Evolutionary conservation across 2,113 vertebrate species (phyloP).

Genomic region (Clarias batrachus): DNA sequence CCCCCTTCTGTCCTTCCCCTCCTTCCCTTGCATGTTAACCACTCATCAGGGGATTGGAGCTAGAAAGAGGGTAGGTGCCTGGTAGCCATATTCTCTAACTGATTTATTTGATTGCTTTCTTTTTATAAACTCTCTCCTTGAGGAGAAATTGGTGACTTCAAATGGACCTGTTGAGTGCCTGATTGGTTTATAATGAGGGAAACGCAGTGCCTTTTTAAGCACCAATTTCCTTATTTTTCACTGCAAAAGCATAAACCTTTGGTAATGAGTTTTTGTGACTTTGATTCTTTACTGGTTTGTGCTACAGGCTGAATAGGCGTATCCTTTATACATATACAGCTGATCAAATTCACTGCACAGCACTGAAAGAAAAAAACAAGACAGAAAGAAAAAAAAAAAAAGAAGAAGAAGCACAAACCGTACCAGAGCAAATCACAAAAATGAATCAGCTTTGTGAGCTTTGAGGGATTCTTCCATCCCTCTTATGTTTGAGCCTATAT

Average conservation of each 20-base stretch:
- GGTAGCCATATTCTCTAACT: constrained; percentile 21
- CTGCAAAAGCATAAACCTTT: constrained; percentile 13
- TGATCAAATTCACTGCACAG: not conserved
- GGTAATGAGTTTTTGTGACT: constrained; percentile 36
- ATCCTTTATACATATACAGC: not conserved
- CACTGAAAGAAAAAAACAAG: not conserved
- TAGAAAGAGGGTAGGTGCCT: constrained; percentile 27
- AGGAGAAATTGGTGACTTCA: constrained; percentile 44
- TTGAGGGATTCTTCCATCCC: constrained; percentile 30
- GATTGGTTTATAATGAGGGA: not conserved
- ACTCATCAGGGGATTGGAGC: constrained; percentile 44
- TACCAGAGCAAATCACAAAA: constrained; percentile 49
- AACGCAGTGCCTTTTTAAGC: constrained; percentile 20
- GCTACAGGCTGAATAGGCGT: not conserved
- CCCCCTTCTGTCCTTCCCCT: constrained; percentile 31
- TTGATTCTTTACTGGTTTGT: constrained; percentile 40
- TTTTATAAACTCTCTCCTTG: constrained; percentile 29
- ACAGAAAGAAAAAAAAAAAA: not conserved
- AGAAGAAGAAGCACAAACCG: constrained; percentile 21
- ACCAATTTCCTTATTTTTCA: constrained; percentile 34
- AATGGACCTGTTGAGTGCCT: constrained; percentile 19
- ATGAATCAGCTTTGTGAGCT: constrained; percentile 35
- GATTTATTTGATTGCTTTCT: constrained; percentile 41
- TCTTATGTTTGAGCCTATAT: constrained; percentile 50
- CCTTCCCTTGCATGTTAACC: constrained; percentile 43